Evolutionary conservation across 2,113 vertebrate genomes (phyloP), one percentile per base, ranked within the genome.

Genomic region (Psephotus haematonotus): DNA sequence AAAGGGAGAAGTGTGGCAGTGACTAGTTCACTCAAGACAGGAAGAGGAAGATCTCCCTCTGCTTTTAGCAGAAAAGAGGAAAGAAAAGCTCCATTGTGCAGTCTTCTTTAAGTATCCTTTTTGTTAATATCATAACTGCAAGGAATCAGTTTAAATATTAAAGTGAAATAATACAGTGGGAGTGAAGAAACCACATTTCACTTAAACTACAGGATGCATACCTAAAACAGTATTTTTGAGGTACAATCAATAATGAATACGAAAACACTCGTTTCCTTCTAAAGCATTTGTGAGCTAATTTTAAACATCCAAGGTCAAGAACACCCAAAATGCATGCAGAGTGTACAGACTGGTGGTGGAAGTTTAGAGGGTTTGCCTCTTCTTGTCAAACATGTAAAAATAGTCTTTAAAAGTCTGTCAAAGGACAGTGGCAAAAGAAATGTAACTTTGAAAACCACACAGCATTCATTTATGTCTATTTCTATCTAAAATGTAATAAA

Each of bases 11-110:
- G 41, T 47, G 39, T 67, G 44, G 52, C 19, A 43, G 75, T 87
- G 55, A 27, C 46, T 82, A 10, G 28, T 88, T 80, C 23, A 15
- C 70, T 53, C 24, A 43, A 79, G n/a, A 72, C 59, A 81, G 94
- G 94, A 97, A 91, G 81, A 85, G 83, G 47, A 91, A 84, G 37
- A 44, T 82, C 69, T 87, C 82, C 65, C 81, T 84, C 57, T 90
- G 31, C 53, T 94, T 93, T 82, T 60, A 91, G 67, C 60, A 43
- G 55, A 86, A 63, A 47, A 85, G 67, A 62, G 59, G 77, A 95
- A 93, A 93, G 91, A 85, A 65, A 59, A 27, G 14, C 29, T 74
- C 22, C 44, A 12, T 25, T 70, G n/a, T 5, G 1, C 35, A 47
- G 43, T 49, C 24, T 79, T 5, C 23, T 88, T 39, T 8, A 14